These are phyloP conservation scores for Solen grandis DNA, from an alignment of 1,140 invertebrate genomes.

Conservation along the genomic window DNA sequence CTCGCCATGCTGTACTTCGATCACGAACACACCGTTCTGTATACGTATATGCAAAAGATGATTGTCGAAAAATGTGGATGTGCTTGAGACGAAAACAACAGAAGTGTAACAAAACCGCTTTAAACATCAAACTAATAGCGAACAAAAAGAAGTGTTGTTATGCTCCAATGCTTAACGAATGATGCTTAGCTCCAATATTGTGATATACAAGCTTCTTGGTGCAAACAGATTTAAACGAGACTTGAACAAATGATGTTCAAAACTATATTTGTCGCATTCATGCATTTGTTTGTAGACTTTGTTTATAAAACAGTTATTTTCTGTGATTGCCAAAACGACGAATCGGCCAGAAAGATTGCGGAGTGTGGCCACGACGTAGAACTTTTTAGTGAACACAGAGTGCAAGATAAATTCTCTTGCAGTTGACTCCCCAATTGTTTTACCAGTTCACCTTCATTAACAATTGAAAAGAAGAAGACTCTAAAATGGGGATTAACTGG, in stretches of 20 bases:
- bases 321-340: conserved; percentile 20
- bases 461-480: no score
- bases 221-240: no score
- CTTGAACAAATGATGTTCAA: no score
- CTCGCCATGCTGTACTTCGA: conserved; percentile 97
- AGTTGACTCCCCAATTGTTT: no score
- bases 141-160: background rate
- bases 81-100: conserved; percentile 82
- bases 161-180: background rate
- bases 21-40: conserved; percentile 94
- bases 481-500: no score
- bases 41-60: conserved; percentile 97
- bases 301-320: no score
- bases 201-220: no score
- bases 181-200: background rate
- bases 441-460: no score
- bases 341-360: conserved; percentile 31
- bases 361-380: conserved; percentile 31
- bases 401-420: conserved; percentile 23
- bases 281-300: no score
- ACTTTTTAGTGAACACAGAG: conserved; percentile 14
- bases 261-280: no score
- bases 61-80: conserved; percentile 98
- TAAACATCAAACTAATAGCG: background rate
- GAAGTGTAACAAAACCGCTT: background rate